Conservation (phyloP, 2,888 invertebrate genomes). For the Alloscopus bannaensis region DNA sequence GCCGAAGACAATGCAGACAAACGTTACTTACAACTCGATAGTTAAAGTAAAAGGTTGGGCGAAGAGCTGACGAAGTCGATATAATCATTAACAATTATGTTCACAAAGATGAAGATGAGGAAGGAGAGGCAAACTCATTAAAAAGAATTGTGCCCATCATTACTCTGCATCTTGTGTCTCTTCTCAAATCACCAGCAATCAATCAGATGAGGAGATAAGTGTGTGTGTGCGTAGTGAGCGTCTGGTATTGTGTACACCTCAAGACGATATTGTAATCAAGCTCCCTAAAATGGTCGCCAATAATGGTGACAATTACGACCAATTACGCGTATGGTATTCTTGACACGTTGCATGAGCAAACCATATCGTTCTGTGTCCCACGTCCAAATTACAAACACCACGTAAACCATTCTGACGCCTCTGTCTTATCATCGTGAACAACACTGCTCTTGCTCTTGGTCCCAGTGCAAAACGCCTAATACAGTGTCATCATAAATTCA, state of each 20-base stretch:
- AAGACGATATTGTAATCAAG: constrained; percentile 10
- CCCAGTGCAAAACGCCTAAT: constrained; percentile 15
- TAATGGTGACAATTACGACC: constrained; percentile 58
- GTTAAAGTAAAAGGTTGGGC: background rate
- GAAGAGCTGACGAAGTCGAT: background rate
- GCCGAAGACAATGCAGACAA: no score
- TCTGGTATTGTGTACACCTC: no score
- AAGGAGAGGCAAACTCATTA: constrained; percentile 29
- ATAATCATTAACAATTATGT: constrained; percentile 16
- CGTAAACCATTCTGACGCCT: constrained; percentile 7
- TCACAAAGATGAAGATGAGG: constrained; percentile 22
- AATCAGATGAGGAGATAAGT: constrained; percentile 30
- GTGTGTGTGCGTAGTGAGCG: no score
- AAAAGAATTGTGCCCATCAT: constrained; percentile 1
- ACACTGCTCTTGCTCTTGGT: no score
- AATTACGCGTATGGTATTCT: constrained; percentile 44
- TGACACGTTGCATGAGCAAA: constrained; percentile 51
- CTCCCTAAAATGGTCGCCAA: constrained; percentile 27
- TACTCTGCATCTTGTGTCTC: background rate
- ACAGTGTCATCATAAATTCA: background rate
- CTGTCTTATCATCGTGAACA: no score
- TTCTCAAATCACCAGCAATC: constrained; percentile 26
- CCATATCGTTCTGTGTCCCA: constrained; percentile 5
- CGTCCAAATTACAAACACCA: constrained; percentile 7
- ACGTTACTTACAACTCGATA: no score